Base-by-base conservation (phyloP, 2,113 vertebrate genomes). In the Cryptomyrus ogoouensis region DNA sequence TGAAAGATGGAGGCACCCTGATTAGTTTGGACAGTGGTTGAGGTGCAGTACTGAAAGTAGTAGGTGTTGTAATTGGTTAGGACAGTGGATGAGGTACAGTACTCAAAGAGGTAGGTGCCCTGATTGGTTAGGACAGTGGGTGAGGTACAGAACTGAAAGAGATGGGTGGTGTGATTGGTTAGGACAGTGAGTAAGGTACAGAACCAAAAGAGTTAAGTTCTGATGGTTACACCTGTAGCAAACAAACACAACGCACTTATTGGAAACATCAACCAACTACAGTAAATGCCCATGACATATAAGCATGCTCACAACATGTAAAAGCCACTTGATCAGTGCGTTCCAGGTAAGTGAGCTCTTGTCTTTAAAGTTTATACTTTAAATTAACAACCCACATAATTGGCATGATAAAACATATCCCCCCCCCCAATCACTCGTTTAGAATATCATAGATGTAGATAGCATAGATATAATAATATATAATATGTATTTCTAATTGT, bases 61-160 rank as follows among this genome's bases (percentile, higher is more conserved):
- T 13, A 31, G 27, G 66, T 74, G 66, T 74, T 0, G 0, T 31
- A 0, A 27, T 31, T 74, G 27, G 66, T 74, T 27, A 74, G 66
- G 27, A 74, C 66, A 74, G 27, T 31, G 66, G 0, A 3, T 70
- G 66, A 58, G 0, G 21, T 58, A 3, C 21, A 58, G 21, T 70
- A 31, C 3, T 70, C 0, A 70, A 31, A 0, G 66, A 15, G 1
- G 12, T 5, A 27, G 27, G 66, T 70, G 66, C 1, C 3, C 0
- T 58, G 1, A 8, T 58, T 31, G 3, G 66, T 70, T 27, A 4
- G 50, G 13, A 52, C 50, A 52, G 3, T 52, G 15, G 3, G 3
- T 52, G 50, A 52, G 13, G 21, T 58, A 2, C 53, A 58, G 53
- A 13, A 70, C 10, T 70, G 3, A 70, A 70, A 10, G 62, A 1